phyloP scores from a whole-genome alignment of 1,140 invertebrate genomes.

The Calliopsis andreniformis region DNA sequence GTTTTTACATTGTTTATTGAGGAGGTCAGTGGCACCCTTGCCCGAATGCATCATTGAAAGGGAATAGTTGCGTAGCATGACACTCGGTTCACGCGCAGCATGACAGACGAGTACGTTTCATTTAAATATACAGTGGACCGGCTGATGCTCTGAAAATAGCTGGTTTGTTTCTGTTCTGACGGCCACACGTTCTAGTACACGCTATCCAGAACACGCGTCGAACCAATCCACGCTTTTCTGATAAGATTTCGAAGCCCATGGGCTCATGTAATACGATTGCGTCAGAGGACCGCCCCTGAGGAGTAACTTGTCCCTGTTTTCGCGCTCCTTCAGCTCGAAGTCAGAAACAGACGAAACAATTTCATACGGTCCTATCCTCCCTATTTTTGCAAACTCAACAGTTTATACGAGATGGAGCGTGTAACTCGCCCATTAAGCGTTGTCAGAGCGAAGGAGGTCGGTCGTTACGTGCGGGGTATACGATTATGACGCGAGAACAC shows the following conservation, averaged over 20 bases:
- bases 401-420: slow-evolving; percentile 20
- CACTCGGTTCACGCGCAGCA: slow-evolving; percentile 28
- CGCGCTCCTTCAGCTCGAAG: too few species aligned
- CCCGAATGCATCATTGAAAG: slow-evolving; percentile 42
- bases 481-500: slow-evolving; percentile 4
- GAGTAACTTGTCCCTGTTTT: too few species aligned
- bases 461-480: slow-evolving; percentile 34
- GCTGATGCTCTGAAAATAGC: slow-evolving; percentile 55
- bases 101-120: slow-evolving; percentile 54
- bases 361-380: background rate
- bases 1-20: slow-evolving; percentile 33
- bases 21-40: slow-evolving; percentile 32
- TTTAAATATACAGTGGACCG: slow-evolving; percentile 62
- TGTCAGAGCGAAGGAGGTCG: slow-evolving; percentile 30
- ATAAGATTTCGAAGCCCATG: too few species aligned
- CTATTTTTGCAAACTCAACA: slow-evolving; percentile 14
- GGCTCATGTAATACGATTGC: too few species aligned
- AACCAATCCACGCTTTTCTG: slow-evolving; percentile 11
- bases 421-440: slow-evolving; percentile 29
- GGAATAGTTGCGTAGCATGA: slow-evolving; percentile 38
- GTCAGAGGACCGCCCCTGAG: too few species aligned
- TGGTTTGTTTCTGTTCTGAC: slow-evolving; percentile 52
- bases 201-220: slow-evolving; percentile 29
- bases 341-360: background rate
- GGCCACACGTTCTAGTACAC: slow-evolving; percentile 36